Conservation (phyloP, 2,888 invertebrate species). For the Chirona hameri region DNA sequence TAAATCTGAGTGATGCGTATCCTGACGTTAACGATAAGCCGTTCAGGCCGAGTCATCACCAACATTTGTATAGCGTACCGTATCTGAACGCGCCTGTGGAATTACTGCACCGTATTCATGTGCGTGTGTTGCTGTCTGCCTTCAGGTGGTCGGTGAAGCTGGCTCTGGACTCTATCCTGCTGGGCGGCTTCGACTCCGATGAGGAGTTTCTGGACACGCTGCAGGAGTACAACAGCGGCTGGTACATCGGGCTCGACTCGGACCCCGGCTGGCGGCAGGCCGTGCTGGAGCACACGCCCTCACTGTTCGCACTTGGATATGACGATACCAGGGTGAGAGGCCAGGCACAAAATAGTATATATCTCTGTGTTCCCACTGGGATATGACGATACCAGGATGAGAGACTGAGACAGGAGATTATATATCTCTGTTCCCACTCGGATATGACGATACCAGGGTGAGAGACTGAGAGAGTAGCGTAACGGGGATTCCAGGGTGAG, state of each 20-base stretch:
- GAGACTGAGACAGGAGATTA: too few species aligned
- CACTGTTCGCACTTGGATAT: constrained; percentile 46
- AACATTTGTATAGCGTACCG: too few species aligned
- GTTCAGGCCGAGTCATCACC: too few species aligned
- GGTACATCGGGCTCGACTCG: constrained; percentile 49
- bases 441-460: constrained; percentile 41
- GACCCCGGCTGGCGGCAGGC: constrained; percentile 47
- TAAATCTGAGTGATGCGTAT: too few species aligned
- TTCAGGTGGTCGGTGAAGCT: constrained; percentile 49
- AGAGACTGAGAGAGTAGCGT: neutral
- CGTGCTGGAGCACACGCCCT: constrained; percentile 45
- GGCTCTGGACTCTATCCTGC: constrained; percentile 49
- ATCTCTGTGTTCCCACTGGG: too few species aligned
- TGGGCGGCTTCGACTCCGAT: constrained; percentile 43
- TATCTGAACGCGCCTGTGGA: too few species aligned
- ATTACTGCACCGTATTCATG: too few species aligned
- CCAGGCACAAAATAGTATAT: too few species aligned
- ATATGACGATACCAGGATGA: too few species aligned
- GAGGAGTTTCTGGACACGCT: constrained; percentile 47
- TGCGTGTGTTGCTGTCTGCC: neutral
- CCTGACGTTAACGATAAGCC: too few species aligned
- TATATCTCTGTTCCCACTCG: constrained; percentile 46
- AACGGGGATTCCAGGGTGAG: too few species aligned
- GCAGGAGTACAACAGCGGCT: constrained; percentile 46
- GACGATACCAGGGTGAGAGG: too few species aligned